Conservation (phyloP, 1,140 invertebrate genomes). For the Hyles euphorbiae region DNA sequence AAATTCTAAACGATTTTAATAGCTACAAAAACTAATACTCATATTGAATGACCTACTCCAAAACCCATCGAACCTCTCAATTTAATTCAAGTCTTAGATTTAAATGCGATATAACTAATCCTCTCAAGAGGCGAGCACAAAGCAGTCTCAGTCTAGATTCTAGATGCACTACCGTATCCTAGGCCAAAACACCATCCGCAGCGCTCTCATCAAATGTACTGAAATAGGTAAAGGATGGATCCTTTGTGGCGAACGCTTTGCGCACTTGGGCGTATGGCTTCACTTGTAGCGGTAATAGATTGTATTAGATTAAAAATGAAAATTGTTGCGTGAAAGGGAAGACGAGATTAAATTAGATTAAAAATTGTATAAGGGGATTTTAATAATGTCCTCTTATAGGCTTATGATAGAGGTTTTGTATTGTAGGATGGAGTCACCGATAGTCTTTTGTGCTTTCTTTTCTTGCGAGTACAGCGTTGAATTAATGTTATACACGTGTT, state of each 20-base stretch:
- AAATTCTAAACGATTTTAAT: too few relatives aligned
- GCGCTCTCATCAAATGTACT: slow-evolving; percentile 37
- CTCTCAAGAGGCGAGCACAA: slow-evolving; percentile 11
- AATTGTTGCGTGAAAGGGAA: background rate
- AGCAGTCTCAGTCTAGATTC: slow-evolving; percentile 28
- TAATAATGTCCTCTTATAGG: too few relatives aligned
- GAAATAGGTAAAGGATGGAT: slow-evolving; percentile 32
- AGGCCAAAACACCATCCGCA: slow-evolving; percentile 33
- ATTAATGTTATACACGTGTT: too few relatives aligned
- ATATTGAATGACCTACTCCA: too few relatives aligned
- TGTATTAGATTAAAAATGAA: background rate
- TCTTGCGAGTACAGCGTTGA: too few relatives aligned
- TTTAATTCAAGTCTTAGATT: background rate
- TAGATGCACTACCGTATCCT: slow-evolving; percentile 14
- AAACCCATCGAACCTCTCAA: too few relatives aligned
- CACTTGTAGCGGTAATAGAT: slow-evolving; percentile 11
- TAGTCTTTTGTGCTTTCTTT: too few relatives aligned
- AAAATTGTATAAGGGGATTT: too few relatives aligned
- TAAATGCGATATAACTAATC: slow-evolving; percentile 8
- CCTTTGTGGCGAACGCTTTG: slow-evolving; percentile 35
- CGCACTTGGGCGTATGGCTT: slow-evolving; percentile 7
- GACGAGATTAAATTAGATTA: too few relatives aligned
- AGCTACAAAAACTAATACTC: too few relatives aligned
- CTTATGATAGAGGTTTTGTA: too few relatives aligned
- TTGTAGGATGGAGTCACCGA: too few relatives aligned